Base-by-base conservation (phyloP, 2,888 invertebrate genomes). In the Dioctria linearis region DNA sequence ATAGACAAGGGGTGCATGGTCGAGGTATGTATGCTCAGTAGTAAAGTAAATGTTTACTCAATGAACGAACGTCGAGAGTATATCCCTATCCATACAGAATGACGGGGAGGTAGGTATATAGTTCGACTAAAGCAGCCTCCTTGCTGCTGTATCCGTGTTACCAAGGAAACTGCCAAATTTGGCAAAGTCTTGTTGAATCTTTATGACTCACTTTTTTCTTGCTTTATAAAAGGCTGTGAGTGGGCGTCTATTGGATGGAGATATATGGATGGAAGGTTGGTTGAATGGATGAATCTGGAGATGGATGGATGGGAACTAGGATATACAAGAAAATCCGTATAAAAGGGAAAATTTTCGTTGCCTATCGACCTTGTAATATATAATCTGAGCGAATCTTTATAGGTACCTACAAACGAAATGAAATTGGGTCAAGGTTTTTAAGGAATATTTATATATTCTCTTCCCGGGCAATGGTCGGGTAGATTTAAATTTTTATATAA, bases 301-400 rank as follows among this genome's bases (percentile, higher is more conserved):
- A 25, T 25, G 25, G 25, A 25, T 25, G 2, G 25, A 25, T 25
- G 25, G 25, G 25, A 25, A 25, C 25, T 1, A 25, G 25, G 25
- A 25, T 25, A 25, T 25, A 25, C 25, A 25, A 39, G 67, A 66
- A 8, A 69, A 69, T 37, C 51, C 51, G 51, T 51, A 69, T 54
- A 51, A 69, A 69, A 51, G 51, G 49, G 69, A 69, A 69, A 69
- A 51, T 69, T 67, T 69, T 69, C 69, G 69, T 39, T 69, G 25
- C 67, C 25, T 49, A 69, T 5, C 49, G 69, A 69, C 69, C 69
- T 69, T 69, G 69, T 69, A 51, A 39, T 39, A 69, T 69, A 69
- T 69, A 40, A n/a, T 51, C 69, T 69, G 13, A 67, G 49, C 46
- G 51, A 39, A 69, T 6, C n/a, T 51, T 49, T 9, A 25, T 25